phyloP scores from a whole-genome alignment of 2,113 vertebrate genomes.

The Cairina moschata region DNA sequence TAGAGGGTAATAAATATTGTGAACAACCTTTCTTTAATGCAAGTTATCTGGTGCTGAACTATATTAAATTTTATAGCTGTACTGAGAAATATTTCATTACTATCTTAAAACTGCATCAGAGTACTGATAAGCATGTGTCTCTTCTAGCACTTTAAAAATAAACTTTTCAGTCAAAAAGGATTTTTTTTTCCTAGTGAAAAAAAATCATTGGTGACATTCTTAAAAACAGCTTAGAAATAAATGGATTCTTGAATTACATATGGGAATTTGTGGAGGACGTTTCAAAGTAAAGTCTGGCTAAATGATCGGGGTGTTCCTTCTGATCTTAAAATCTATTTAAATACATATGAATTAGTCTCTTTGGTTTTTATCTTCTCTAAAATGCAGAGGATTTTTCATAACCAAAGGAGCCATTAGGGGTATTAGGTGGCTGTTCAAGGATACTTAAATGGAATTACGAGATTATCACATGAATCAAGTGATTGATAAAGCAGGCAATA shows the following conservation, averaged over 20 bases:
- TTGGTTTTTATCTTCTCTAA: neutral
- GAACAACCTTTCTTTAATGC: neutral
- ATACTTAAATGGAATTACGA: slow-evolving; percentile 13
- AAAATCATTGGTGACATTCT: neutral
- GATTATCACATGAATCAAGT: neutral
- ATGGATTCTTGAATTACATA: neutral
- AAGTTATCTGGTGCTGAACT: slow-evolving; percentile 1
- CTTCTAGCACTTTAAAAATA: slow-evolving; percentile 1
- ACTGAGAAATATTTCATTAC: neutral
- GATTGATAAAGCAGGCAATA: neutral
- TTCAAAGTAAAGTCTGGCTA: neutral
- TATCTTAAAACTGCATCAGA: neutral
- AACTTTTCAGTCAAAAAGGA: neutral
- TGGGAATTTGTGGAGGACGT: neutral
- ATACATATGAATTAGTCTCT: neutral
- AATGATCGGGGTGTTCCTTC: neutral
- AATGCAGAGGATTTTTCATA: neutral
- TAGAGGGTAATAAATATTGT: slow-evolving; percentile 24
- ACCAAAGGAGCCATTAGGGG: neutral
- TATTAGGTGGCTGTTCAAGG: neutral
- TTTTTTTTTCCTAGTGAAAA: neutral
- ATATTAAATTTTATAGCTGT: slow-evolving; percentile 26
- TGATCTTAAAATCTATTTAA: neutral
- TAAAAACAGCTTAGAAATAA: slow-evolving; percentile 33
- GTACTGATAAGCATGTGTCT: neutral